A percentile compares a stretch with the other conserved stretches of the same genome.
These are phyloP conservation scores for Trichonephila inaurata DNA, from an alignment of 1,140 invertebrate genomes.

Conservation along the genomic window DNA sequence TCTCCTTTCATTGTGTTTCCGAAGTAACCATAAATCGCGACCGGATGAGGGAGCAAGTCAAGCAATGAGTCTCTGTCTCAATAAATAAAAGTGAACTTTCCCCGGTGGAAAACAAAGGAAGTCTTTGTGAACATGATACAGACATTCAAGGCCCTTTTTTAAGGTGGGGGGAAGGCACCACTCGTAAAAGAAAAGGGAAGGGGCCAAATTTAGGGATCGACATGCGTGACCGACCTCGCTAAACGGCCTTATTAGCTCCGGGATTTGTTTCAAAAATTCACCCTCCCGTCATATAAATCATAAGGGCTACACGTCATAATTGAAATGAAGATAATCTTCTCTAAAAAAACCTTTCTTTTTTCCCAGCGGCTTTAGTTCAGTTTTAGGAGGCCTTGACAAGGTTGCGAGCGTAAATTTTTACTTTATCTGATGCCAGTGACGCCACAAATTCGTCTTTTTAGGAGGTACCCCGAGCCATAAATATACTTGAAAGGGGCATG, in stretches of 20 bases:
- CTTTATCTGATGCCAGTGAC: slow-evolving; percentile 1
- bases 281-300: slow-evolving; percentile 6
- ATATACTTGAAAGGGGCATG: not conserved
- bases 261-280: not conserved
- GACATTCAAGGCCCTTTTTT: not conserved
- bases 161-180: not conserved
- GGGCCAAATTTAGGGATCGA: not conserved
- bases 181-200: not conserved
- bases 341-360: not conserved
- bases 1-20: not conserved
- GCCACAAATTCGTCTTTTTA: slow-evolving; percentile 2
- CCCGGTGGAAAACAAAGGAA: not conserved
- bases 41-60: not conserved
- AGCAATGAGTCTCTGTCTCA: not conserved
- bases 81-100: slow-evolving; percentile 2
- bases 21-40: not conserved
- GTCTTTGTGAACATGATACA: not conserved
- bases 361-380: not conserved
- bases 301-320: slow-evolving; percentile 3
- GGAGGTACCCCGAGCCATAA: not conserved
- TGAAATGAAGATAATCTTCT: not conserved
- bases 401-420: not conserved
- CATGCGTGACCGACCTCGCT: slow-evolving; percentile 18
- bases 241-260: slow-evolving; percentile 25
- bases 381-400: slow-evolving; percentile 14